These are phyloP conservation scores for Zingel zingel DNA, from an alignment of 2,113 vertebrate genomes.

Conservation along the genomic window DNA sequence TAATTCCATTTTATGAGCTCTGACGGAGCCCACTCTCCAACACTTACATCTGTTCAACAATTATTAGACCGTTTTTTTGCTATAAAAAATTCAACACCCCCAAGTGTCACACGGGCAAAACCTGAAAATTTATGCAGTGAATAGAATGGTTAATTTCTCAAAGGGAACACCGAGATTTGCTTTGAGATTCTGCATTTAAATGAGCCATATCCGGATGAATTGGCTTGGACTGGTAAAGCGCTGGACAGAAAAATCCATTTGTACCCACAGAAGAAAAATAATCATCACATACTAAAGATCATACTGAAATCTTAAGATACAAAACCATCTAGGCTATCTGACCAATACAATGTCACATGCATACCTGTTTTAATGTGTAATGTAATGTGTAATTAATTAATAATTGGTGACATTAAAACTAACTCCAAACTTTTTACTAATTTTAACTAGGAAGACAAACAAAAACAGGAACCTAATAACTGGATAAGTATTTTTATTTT, in stretches of 20 bases:
- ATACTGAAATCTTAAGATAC: background rate
- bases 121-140: slow-evolving; percentile 98
- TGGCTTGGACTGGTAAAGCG: slow-evolving; percentile 80
- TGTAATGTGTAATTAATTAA: background rate
- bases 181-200: slow-evolving; percentile 88
- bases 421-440: background rate
- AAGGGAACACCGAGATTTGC: slow-evolving; percentile 92
- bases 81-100: slow-evolving; percentile 99
- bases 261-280: slow-evolving; percentile 13
- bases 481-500: too few species aligned
- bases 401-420: background rate
- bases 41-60: slow-evolving; percentile 99
- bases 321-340: background rate
- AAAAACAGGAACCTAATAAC: too few species aligned
- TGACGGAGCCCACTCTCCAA: slow-evolving; percentile 92
- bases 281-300: slow-evolving; percentile 2
- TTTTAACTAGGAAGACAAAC: background rate
- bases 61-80: slow-evolving; percentile 98
- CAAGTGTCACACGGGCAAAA: slow-evolving; percentile 94
- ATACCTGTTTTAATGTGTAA: too few species aligned
- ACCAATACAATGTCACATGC: background rate
- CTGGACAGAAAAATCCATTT: slow-evolving; percentile 21
- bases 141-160: slow-evolving; percentile 98
- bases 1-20: slow-evolving; percentile 96
- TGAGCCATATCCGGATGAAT: slow-evolving; percentile 79